A percentile compares a stretch with the other conserved stretches of the same genome.
Conservation (phyloP, 1,140 invertebrate species). For the Mycetomoellerius zeteki region DNA sequence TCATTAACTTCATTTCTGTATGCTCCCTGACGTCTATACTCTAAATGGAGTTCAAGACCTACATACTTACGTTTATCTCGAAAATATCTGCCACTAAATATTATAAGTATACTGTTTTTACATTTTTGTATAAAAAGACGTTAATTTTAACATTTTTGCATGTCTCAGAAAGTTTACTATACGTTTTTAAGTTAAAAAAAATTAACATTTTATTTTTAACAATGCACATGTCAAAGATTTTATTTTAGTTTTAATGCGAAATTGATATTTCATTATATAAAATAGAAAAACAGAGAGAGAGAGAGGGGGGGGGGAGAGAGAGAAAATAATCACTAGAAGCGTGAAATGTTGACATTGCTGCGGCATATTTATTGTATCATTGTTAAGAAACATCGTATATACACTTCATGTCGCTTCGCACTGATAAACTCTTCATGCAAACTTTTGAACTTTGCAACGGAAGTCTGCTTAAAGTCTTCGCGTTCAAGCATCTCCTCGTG, state of each 20-base stretch:
- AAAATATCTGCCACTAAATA: neutral
- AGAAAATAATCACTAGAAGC: neutral
- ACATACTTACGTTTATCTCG: neutral
- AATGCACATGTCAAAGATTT: neutral
- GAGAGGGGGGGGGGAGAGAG: neutral
- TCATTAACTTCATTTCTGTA: slow-evolving; percentile 10
- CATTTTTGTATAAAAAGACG: too few relatives aligned
- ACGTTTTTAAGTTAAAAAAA: too few relatives aligned
- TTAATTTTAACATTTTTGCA: too few relatives aligned
- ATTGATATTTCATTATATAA: neutral
- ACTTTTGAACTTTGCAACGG: slow-evolving; percentile 58
- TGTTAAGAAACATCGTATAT: slow-evolving; percentile 43
- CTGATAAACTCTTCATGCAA: slow-evolving; percentile 68
- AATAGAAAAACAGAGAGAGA: neutral
- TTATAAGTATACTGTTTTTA: neutral
- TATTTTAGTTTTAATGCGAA: neutral
- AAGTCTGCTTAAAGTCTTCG: slow-evolving; percentile 67
- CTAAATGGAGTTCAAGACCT: slow-evolving; percentile 14
- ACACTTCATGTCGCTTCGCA: slow-evolving; percentile 32
- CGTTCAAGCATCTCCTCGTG: slow-evolving; percentile 46
- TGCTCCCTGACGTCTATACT: neutral
- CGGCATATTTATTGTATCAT: slow-evolving; percentile 29
- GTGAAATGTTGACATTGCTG: neutral
- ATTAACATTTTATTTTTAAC: too few relatives aligned
- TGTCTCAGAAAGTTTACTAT: too few relatives aligned